Evolutionary conservation across 2,888 invertebrate genomes (phyloP).

Genomic region (Archaeoteleia sp.): DNA sequence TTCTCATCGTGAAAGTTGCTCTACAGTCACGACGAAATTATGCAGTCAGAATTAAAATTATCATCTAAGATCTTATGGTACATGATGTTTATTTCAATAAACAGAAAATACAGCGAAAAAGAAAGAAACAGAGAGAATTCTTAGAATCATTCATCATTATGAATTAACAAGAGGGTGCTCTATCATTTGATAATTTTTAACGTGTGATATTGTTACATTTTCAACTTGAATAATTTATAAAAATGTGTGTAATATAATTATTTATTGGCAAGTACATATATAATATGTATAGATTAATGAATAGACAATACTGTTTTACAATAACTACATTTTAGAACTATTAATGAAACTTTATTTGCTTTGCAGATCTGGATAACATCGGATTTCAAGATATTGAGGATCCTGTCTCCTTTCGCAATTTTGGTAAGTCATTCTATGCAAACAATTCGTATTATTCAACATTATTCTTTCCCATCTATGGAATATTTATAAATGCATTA

Average conservation of each 20-base stretch:
- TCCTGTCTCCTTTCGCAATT: constrained; percentile 60
- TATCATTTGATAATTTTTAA: too few species aligned
- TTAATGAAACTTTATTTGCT: constrained; percentile 8
- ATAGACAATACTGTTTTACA: too few species aligned
- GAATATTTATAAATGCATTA: constrained; percentile 15
- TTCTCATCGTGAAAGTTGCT: constrained; percentile 7
- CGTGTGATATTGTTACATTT: too few species aligned
- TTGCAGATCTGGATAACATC: constrained; percentile 66
- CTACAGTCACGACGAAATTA: constrained; percentile 17
- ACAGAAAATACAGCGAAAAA: constrained; percentile 2
- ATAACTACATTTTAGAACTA: neutral
- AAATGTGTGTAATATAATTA: too few species aligned
- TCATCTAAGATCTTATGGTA: constrained; percentile 4
- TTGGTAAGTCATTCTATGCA: constrained; percentile 63
- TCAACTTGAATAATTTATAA: too few species aligned
- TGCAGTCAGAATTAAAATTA: constrained; percentile 15
- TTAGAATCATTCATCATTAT: too few species aligned
- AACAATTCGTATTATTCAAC: constrained; percentile 15
- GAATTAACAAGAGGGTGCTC: too few species aligned
- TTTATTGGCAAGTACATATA: too few species aligned
- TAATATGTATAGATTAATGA: too few species aligned
- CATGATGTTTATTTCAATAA: constrained; percentile 6
- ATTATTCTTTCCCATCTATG: constrained; percentile 1
- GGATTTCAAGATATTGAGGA: constrained; percentile 59
- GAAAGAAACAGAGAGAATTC: neutral